Percentiles rank a stretch among this genome's conserved stretches.
Conservation (phyloP, 2,113 vertebrate genomes). For the Channa maculata region DNA sequence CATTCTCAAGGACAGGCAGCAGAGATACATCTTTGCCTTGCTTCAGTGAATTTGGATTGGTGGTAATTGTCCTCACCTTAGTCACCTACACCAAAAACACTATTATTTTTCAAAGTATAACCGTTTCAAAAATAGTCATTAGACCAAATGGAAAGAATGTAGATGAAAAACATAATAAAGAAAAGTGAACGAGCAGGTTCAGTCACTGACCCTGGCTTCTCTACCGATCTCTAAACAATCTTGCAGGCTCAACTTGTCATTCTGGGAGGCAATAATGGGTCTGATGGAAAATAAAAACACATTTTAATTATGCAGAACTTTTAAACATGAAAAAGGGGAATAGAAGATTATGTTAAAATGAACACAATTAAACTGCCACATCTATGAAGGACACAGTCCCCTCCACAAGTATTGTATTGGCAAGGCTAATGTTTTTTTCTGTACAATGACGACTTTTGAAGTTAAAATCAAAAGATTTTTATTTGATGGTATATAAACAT, state of each 20-base stretch:
- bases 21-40: constrained; percentile 82
- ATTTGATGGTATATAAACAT: too few species aligned
- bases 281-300: constrained; percentile 64
- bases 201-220: constrained; percentile 84
- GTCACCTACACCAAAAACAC: constrained; percentile 79
- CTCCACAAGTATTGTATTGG: too few species aligned
- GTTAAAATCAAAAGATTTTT: too few species aligned
- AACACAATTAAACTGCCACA: too few species aligned
- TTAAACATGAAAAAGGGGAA: too few species aligned
- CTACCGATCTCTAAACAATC: constrained; percentile 89
- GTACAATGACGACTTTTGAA: too few species aligned
- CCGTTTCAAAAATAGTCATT: too few species aligned
- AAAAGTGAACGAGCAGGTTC: neutral
- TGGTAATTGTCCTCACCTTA: constrained; percentile 91
- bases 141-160: neutral
- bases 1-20: constrained; percentile 86
- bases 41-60: constrained; percentile 87
- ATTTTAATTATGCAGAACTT: neutral
- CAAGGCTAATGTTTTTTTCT: too few species aligned
- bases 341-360: too few species aligned
- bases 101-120: too few species aligned
- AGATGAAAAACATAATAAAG: neutral
- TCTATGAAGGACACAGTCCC: too few species aligned
- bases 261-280: constrained; percentile 86
- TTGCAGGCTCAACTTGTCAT: constrained; percentile 88